phyloP scores from a whole-genome alignment of 2,888 invertebrate genomes.

The Xestia c-nigrum region DNA sequence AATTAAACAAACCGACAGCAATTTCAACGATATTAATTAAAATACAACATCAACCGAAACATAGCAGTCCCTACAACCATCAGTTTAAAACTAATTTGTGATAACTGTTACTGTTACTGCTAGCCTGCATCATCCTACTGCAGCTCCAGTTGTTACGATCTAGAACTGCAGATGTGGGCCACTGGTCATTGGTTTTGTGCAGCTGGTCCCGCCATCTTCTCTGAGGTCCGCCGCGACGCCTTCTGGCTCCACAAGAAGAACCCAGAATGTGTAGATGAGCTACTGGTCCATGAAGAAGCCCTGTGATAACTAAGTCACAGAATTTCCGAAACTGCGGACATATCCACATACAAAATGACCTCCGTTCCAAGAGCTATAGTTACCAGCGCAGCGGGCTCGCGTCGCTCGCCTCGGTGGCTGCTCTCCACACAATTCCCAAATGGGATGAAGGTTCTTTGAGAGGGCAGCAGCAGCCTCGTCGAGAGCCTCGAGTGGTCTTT shows the following conservation, averaged over 20 bases:
- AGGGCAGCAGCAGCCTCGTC: slow-evolving; percentile 1
- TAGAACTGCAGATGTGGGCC: no score
- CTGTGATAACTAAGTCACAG: background rate
- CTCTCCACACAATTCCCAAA: slow-evolving; percentile 63
- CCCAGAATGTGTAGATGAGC: no score
- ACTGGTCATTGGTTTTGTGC: no score
- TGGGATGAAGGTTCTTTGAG: slow-evolving; percentile 45
- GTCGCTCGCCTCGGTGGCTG: slow-evolving; percentile 32
- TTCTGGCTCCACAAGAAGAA: no score
- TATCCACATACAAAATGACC: background rate
- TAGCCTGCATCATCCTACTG: no score
- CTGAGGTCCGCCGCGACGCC: no score
- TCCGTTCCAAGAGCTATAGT: slow-evolving; percentile 20
- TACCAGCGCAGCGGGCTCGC: slow-evolving; percentile 38
- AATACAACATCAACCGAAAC: background rate
- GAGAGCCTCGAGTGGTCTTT: slow-evolving; percentile 37
- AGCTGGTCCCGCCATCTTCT: no score
- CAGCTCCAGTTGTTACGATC: no score
- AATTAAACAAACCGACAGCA: background rate
- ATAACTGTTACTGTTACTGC: background rate
- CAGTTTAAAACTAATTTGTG: background rate
- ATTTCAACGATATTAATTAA: background rate
- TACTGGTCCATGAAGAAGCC: no score
- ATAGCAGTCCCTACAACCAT: background rate
- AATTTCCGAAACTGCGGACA: slow-evolving; percentile 1